Evolutionary conservation across 1,140 invertebrate species (phyloP).

Genomic region (Platorchestia sp.): DNA sequence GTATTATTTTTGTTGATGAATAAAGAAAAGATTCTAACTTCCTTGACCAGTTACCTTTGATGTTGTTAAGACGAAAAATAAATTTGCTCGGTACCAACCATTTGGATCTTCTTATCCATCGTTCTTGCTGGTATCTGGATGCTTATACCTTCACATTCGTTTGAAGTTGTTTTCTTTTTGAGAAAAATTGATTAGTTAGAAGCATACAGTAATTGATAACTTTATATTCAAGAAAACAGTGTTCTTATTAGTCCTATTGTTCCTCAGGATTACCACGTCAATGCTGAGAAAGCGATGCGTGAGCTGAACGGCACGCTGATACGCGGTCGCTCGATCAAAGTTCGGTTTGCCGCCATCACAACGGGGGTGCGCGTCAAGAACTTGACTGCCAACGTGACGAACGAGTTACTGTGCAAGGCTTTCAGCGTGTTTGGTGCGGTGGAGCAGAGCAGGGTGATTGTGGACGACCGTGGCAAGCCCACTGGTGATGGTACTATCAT

Average conservation of each 20-base stretch:
- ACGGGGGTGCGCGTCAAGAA: constrained; percentile 94
- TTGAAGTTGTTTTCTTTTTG: too few species aligned
- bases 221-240: not conserved
- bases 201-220: not conserved
- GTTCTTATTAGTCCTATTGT: not conserved
- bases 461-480: constrained; percentile 95
- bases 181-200: too few species aligned
- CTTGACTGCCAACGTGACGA: constrained; percentile 92
- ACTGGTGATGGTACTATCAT: constrained; percentile 98
- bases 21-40: too few species aligned
- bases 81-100: too few species aligned
- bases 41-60: too few species aligned
- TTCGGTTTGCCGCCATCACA: constrained; percentile 95
- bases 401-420: constrained; percentile 92
- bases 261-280: constrained; percentile 89
- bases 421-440: constrained; percentile 84
- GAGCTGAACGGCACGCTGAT: constrained; percentile 91
- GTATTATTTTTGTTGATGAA: too few species aligned
- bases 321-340: constrained; percentile 88
- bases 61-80: too few species aligned
- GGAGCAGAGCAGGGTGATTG: constrained; percentile 93
- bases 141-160: too few species aligned
- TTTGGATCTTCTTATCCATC: too few species aligned
- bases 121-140: too few species aligned
- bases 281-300: constrained; percentile 95